Conservation (phyloP, 92 coral and sea anemone species). For the Hydrozoanthus gracilis region DNA sequence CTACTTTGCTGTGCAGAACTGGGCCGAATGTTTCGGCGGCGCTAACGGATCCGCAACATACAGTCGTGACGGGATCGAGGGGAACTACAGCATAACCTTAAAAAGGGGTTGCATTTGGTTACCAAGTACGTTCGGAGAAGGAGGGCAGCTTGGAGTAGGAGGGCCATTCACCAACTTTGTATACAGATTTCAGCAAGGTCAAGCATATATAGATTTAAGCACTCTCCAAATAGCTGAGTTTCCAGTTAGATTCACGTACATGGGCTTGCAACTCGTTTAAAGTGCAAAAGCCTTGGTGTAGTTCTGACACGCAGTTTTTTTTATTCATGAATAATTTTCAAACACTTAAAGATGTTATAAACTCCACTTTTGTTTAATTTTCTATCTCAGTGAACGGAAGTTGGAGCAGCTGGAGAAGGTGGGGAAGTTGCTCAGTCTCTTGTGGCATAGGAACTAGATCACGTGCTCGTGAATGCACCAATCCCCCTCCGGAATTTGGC, state of each 20-base stretch:
- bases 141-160: not conserved
- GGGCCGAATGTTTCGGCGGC: conserved; percentile 20
- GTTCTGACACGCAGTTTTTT: no score
- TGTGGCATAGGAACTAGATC: not conserved
- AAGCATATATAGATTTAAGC: not conserved
- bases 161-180: conserved; percentile 1
- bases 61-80: conserved; percentile 8
- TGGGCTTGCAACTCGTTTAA: no score
- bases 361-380: not conserved
- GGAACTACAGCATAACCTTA: not conserved
- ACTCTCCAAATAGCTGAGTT: no score
- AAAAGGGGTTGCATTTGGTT: not conserved
- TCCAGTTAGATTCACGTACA: no score
- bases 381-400: not conserved
- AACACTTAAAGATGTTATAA: no score
- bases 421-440: not conserved
- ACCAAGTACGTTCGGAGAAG: not conserved
- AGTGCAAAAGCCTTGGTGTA: no score
- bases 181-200: conserved; percentile 19
- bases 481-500: conserved; percentile 11
- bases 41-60: not conserved
- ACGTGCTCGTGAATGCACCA: conserved; percentile 5
- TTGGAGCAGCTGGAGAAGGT: conserved; percentile 11
- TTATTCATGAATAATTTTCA: no score
- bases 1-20: conserved; percentile 35